Conservation (phyloP, 2,797 vertebrate species). For the Odontamblyopus rebecca region DNA sequence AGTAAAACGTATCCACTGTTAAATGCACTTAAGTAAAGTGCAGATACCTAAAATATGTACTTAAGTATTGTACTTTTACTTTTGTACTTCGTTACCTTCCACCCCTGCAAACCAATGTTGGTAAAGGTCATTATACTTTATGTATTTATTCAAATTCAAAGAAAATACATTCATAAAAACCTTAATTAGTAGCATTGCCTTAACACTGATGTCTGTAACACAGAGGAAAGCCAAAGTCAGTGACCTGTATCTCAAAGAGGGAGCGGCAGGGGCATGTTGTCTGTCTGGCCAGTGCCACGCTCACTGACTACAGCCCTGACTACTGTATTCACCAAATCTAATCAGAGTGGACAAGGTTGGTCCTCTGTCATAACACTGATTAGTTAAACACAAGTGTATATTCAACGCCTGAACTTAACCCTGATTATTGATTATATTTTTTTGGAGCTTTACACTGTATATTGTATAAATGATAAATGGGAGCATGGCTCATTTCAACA, state of each 20-base stretch:
- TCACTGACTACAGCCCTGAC: slow-evolving; percentile 52
- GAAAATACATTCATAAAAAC: not conserved
- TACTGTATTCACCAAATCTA: not conserved
- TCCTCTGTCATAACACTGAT: not conserved
- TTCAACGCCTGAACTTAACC: not conserved
- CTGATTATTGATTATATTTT: not conserved
- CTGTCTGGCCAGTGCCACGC: slow-evolving; percentile 39
- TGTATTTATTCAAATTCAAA: not conserved
- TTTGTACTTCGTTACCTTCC: too few species aligned
- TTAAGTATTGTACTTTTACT: too few species aligned
- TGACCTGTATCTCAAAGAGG: slow-evolving; percentile 53
- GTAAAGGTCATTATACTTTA: not conserved
- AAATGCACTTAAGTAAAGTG: too few species aligned
- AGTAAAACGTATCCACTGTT: too few species aligned
- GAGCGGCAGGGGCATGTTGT: slow-evolving; percentile 53
- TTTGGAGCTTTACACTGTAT: not conserved
- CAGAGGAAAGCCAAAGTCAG: not conserved
- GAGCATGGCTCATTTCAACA: too few species aligned
- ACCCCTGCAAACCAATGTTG: too few species aligned
- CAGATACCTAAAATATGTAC: too few species aligned
- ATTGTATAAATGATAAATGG: too few species aligned
- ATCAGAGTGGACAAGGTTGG: not conserved
- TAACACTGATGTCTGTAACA: not conserved
- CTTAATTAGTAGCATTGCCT: not conserved
- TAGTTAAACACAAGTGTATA: not conserved